Evolutionary conservation across 2,113 vertebrate genomes (phyloP).

Genomic region (Pachycephala philippinensis): DNA sequence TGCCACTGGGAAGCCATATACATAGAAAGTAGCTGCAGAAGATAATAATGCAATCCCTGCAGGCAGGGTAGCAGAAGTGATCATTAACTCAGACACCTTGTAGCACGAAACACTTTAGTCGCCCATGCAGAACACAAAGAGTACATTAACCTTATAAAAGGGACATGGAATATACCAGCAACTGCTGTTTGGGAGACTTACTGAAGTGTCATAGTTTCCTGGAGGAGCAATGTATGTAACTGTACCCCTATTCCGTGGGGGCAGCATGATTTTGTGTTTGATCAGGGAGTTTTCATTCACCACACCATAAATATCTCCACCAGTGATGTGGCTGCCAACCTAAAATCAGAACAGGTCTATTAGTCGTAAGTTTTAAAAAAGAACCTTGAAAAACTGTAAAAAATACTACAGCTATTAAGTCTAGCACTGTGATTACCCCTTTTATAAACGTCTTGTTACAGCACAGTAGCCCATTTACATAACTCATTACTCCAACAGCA

Average conservation of each 20-base stretch:
- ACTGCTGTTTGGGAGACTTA: slow-evolving; percentile 69
- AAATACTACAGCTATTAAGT: not conserved
- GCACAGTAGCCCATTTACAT: not conserved
- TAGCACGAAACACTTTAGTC: not conserved
- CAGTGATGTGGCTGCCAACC: slow-evolving; percentile 96
- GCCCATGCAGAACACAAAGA: not conserved
- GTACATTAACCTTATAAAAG: not conserved
- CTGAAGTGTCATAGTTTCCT: slow-evolving; percentile 88
- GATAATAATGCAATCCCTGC: not conserved
- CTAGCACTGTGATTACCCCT: not conserved
- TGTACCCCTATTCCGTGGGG: slow-evolving; percentile 89
- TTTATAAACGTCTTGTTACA: not conserved
- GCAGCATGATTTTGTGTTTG: slow-evolving; percentile 96
- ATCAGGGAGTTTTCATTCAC: slow-evolving; percentile 95
- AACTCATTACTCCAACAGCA: not conserved
- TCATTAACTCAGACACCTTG: not conserved
- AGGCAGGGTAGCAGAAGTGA: not conserved
- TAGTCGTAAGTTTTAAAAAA: slow-evolving; percentile 2
- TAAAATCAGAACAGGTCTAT: slow-evolving; percentile 52
- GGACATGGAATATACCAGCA: not conserved
- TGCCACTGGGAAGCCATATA: not conserved
- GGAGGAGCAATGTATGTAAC: slow-evolving; percentile 93
- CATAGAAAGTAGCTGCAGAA: not conserved
- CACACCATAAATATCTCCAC: slow-evolving; percentile 92
- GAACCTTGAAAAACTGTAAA: not conserved